phyloP scores from a whole-genome alignment of 2,888 invertebrate genomes.

The Hyalella azteca region DNA sequence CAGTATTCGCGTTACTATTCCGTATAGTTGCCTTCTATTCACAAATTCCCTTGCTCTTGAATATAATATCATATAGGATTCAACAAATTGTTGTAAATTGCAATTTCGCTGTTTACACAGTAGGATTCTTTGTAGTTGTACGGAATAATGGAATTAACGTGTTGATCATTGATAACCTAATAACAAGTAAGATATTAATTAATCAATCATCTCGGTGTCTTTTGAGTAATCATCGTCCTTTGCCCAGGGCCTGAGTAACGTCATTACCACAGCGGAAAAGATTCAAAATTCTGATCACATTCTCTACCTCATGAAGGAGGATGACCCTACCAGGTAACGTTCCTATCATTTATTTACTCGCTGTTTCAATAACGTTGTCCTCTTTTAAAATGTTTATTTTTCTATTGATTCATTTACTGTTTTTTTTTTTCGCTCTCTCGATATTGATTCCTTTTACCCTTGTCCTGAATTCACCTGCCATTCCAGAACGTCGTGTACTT shows the following conservation, averaged over 20 bases:
- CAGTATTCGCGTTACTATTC: too few species aligned
- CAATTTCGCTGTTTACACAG: slow-evolving; percentile 32
- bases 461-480: too few species aligned
- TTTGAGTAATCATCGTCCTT: slow-evolving; percentile 57
- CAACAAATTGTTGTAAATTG: too few species aligned
- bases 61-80: too few species aligned
- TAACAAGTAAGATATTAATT: too few species aligned
- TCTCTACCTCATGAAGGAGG: slow-evolving; percentile 57
- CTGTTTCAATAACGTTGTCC: neutral
- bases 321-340: slow-evolving; percentile 49
- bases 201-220: too few species aligned
- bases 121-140: slow-evolving; percentile 55
- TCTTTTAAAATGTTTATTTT: neutral
- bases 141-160: slow-evolving; percentile 56
- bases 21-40: too few species aligned
- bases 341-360: neutral
- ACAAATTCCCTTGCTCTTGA: too few species aligned
- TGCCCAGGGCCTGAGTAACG: slow-evolving; percentile 55
- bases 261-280: slow-evolving; percentile 57
- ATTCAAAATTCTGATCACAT: slow-evolving; percentile 57
- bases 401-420: neutral
- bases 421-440: neutral
- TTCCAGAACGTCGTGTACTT: too few species aligned
- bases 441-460: too few species aligned
- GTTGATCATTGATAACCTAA: too few species aligned